Evolutionary conservation across 2,113 vertebrate genomes (phyloP).

Genomic region (Pogona vitticeps): DNA sequence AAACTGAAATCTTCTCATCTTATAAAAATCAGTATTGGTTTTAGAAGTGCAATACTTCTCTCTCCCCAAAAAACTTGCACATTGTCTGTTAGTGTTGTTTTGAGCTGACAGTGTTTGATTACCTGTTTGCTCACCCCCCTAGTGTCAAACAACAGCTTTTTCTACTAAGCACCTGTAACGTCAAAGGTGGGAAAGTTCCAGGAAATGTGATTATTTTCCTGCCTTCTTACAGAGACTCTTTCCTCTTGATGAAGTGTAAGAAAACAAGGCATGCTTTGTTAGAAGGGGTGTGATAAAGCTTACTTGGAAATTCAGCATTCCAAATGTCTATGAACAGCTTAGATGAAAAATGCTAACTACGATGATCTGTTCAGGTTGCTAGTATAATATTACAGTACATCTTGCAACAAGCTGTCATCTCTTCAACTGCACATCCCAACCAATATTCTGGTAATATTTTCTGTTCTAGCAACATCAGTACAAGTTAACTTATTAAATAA

Average conservation of each 20-base stretch:
- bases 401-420: not conserved
- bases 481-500: fast-evolving
- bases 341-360: not conserved
- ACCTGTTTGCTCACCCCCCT: not conserved
- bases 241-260: not conserved
- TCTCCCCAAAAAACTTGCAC: fast-evolving
- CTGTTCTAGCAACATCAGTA: conserved; percentile 1
- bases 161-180: not conserved
- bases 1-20: conserved; percentile 3
- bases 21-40: not conserved
- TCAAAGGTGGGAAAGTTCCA: not conserved
- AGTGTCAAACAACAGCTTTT: not conserved
- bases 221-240: not conserved
- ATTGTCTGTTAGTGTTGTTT: fast-evolving
- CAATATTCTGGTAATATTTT: not conserved
- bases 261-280: not conserved
- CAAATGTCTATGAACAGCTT: not conserved
- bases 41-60: not conserved
- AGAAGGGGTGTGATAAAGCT: fast-evolving
- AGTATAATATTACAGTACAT: not conserved
- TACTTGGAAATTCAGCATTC: not conserved
- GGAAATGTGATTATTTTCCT: not conserved
- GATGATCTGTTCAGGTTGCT: not conserved
- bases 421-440: too few species aligned
- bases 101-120: not conserved